Evolutionary conservation across 2,797 vertebrate genomes (phyloP).

Genomic region (Siniperca undulata): DNA sequence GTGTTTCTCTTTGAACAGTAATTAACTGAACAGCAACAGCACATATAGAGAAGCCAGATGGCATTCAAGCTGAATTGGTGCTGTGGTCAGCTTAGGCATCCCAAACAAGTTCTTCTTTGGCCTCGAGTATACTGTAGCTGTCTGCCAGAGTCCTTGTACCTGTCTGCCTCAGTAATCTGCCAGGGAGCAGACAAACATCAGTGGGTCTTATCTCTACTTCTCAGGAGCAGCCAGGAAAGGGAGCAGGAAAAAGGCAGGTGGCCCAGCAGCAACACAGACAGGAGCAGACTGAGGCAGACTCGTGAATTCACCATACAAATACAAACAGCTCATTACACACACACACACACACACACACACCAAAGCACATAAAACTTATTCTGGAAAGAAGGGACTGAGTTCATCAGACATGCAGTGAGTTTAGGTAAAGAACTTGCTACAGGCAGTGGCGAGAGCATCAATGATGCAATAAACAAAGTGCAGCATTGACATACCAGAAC

Average conservation of each 20-base stretch:
- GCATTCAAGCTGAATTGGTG: constrained; percentile 20
- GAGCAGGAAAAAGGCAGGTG: constrained; percentile 65
- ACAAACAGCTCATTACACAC: constrained; percentile 61
- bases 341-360: constrained; percentile 30
- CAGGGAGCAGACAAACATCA: constrained; percentile 84
- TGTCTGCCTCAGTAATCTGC: constrained; percentile 81
- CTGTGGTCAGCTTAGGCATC: constrained; percentile 59
- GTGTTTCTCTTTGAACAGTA: constrained; percentile 30
- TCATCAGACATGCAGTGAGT: constrained; percentile 22
- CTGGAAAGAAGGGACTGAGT: constrained; percentile 22
- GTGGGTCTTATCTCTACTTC: constrained; percentile 80
- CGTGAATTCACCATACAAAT: constrained; percentile 52
- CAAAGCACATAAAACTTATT: constrained; percentile 34
- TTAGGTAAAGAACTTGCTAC: constrained; percentile 43
- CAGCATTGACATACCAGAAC: constrained; percentile 29
- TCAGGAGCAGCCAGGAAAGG: constrained; percentile 76
- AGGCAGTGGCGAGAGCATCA: constrained; percentile 26
- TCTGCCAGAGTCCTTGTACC: constrained; percentile 68
- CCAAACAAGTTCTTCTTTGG: constrained; percentile 56
- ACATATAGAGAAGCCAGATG: constrained; percentile 32
- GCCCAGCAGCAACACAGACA: constrained; percentile 56
- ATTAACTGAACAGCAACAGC: constrained; percentile 29
- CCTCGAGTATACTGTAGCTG: constrained; percentile 57
- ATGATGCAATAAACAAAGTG: constrained; percentile 50
- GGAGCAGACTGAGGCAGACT: constrained; percentile 43